Conservation (phyloP, 2,797 vertebrate species). For the Tolypeutes matacus region DNA sequence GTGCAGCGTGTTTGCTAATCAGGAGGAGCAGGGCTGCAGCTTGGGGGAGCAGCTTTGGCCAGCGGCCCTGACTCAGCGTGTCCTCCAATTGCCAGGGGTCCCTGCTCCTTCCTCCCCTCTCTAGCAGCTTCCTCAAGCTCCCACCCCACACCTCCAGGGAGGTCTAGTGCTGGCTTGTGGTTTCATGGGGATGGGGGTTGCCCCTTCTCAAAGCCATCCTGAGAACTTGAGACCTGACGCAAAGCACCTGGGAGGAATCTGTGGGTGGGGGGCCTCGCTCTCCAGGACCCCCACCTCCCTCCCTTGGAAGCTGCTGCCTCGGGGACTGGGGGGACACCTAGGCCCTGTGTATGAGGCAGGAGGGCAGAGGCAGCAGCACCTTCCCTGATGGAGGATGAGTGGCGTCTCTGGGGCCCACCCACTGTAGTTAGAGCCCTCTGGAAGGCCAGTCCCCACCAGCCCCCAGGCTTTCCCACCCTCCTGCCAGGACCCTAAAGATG, state of each 20-base stretch:
- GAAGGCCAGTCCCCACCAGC: background rate
- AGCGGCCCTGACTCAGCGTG: background rate
- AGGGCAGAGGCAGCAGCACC: background rate
- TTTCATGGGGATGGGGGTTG: background rate
- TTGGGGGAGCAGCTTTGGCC: background rate
- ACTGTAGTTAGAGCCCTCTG: too few species aligned
- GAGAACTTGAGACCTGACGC: background rate
- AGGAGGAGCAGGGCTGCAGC: background rate
- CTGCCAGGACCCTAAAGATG: background rate
- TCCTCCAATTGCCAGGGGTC: background rate
- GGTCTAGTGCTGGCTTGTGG: background rate
- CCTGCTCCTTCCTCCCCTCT: background rate
- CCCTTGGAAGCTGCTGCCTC: background rate
- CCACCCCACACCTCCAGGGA: background rate
- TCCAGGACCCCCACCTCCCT: background rate
- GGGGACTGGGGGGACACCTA: background rate
- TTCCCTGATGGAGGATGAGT: background rate
- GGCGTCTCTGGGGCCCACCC: background rate
- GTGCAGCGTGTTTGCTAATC: rapidly evolving
- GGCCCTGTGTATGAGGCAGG: background rate
- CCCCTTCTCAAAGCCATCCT: background rate
- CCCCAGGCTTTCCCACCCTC: too few species aligned
- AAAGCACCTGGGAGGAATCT: background rate
- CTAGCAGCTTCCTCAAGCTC: background rate
- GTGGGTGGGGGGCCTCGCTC: background rate